These are phyloP conservation scores for Pantherophis alleghaniensis DNA, from an alignment of 2,797 vertebrate species.

Conservation along the genomic window DNA sequence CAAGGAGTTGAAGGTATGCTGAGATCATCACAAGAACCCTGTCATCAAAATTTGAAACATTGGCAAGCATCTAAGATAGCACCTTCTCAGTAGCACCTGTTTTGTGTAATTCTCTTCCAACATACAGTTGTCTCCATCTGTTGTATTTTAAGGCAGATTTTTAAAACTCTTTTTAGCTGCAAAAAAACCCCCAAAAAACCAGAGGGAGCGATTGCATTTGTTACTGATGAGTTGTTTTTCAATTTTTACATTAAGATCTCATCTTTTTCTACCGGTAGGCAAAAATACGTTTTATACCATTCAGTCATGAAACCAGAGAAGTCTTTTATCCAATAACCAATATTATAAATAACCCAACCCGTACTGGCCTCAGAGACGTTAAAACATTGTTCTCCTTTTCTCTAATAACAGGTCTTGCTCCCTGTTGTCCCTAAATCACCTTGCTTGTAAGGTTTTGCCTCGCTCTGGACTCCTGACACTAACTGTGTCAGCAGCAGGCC, in stretches of 20 bases:
- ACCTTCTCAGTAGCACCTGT: not conserved
- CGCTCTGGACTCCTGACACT: conserved; percentile 56
- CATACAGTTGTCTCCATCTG: not conserved
- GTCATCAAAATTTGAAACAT: not conserved
- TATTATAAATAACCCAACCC: not conserved
- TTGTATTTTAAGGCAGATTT: not conserved
- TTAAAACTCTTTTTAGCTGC: not conserved
- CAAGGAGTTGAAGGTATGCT: not conserved
- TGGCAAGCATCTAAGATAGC: not conserved
- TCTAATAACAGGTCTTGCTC: conserved; percentile 31
- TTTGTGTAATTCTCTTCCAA: not conserved
- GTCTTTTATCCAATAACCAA: not conserved
- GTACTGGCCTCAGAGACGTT: not conserved
- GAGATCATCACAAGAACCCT: not conserved
- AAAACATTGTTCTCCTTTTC: conserved; percentile 37
- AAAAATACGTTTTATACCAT: not conserved
- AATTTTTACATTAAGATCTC: not conserved
- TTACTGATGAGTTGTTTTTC: not conserved
- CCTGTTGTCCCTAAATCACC: conserved; percentile 25
- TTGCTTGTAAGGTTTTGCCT: conserved; percentile 57
- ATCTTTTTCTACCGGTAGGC: not conserved
- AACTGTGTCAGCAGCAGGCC: conserved; percentile 63
- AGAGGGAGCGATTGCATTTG: not conserved
- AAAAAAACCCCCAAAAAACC: not conserved
- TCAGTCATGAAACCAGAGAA: not conserved